Conservation (phyloP, 2,113 vertebrate species). For the Hymenochirus boettgeri region DNA sequence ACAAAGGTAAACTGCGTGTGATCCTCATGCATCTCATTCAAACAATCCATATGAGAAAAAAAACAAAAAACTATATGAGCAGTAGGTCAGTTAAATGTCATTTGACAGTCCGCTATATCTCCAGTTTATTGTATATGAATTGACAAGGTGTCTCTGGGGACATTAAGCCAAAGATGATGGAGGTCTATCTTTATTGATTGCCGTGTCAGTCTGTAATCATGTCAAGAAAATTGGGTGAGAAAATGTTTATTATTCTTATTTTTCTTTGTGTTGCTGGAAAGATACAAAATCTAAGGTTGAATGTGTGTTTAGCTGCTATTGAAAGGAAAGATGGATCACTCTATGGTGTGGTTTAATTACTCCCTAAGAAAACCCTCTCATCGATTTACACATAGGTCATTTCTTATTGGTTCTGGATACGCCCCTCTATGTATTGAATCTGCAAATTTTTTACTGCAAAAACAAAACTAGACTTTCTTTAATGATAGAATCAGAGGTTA, state of each 20-base stretch:
- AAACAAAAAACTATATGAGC: conserved; percentile 15
- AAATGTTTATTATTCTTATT: conserved; percentile 4
- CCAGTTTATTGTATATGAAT: conserved; percentile 30
- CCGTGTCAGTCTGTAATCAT: conserved; percentile 35
- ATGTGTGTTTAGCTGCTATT: not conserved
- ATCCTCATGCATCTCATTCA: not conserved
- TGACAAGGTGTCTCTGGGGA: conserved; percentile 33
- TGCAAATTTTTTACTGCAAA: no score
- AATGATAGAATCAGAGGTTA: no score
- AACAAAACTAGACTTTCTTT: no score
- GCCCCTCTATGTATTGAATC: no score
- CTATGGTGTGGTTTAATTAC: not conserved
- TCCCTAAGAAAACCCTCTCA: not conserved
- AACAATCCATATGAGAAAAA: conserved; percentile 16
- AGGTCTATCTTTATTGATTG: conserved; percentile 30
- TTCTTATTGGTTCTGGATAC: not conserved
- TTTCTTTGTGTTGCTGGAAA: conserved; percentile 10
- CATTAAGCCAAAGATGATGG: conserved; percentile 20
- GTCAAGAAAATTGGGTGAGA: conserved; percentile 16
- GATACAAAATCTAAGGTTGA: conserved; percentile 6
- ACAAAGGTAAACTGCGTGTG: not conserved
- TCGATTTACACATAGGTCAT: not conserved
- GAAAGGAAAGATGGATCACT: not conserved
- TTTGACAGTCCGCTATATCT: conserved; percentile 29
- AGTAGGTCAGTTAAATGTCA: conserved; percentile 30